phyloP scores from a whole-genome alignment of 2,797 vertebrate species.

The Yasuhikotakia modesta region DNA sequence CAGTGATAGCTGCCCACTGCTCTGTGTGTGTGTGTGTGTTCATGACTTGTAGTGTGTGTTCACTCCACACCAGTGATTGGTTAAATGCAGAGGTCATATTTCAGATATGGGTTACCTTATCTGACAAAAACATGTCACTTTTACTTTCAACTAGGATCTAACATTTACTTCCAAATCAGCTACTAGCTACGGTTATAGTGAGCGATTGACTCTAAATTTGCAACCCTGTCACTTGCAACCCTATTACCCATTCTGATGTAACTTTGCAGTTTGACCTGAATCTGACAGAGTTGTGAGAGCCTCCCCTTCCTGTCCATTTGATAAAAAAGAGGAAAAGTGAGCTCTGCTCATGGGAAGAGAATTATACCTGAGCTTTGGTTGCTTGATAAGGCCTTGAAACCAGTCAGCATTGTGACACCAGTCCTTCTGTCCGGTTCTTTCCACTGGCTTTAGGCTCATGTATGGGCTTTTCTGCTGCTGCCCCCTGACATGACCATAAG shows the following conservation, averaged over 20 bases:
- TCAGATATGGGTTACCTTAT: no score
- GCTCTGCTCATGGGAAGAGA: background rate
- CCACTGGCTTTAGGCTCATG: slow-evolving; percentile 25
- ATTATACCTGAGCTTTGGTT: slow-evolving; percentile 1
- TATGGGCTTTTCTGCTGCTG: slow-evolving; percentile 41
- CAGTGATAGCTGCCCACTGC: no score
- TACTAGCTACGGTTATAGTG: background rate
- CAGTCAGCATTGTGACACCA: slow-evolving; percentile 22
- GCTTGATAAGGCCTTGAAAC: slow-evolving; percentile 14
- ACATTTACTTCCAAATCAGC: background rate
- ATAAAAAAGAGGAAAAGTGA: no score
- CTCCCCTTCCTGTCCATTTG: background rate
- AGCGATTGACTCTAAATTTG: background rate
- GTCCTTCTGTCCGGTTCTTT: slow-evolving; percentile 21
- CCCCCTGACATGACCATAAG: slow-evolving; percentile 52
- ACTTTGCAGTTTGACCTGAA: background rate
- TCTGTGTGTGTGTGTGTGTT: no score
- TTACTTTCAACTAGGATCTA: no score
- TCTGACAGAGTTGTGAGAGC: background rate
- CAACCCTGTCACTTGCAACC: background rate
- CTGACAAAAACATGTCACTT: no score
- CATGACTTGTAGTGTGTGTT: no score
- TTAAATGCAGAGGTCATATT: no score
- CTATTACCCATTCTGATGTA: background rate
- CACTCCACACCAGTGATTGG: no score